Evolutionary conservation across 2,113 vertebrate species (phyloP).

Genomic region (Calyptomena viridis): DNA sequence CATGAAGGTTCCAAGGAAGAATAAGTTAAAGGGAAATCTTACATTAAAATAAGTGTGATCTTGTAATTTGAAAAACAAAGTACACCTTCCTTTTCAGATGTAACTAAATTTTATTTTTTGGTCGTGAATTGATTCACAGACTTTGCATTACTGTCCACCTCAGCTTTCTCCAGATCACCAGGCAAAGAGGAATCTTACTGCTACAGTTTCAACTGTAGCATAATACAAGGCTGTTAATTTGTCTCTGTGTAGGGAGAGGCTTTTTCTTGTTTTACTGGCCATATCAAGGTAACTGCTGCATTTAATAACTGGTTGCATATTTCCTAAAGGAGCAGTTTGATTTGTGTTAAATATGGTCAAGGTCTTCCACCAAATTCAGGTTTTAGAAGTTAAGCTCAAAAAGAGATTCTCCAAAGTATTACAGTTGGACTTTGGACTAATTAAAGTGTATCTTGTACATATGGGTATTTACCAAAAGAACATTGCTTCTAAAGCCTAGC

Average conservation of each 20-base stretch:
- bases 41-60: neutral
- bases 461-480: neutral
- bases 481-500: neutral
- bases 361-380: neutral
- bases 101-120: neutral
- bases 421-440: neutral
- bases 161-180: neutral
- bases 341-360: neutral
- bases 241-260: neutral
- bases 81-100: neutral
- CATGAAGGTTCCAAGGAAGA: neutral
- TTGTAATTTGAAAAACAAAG: neutral
- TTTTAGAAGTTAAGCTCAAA: neutral
- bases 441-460: neutral
- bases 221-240: neutral
- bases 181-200: neutral
- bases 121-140: neutral
- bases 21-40: neutral
- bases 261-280: neutral
- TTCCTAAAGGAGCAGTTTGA: neutral
- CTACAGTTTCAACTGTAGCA: neutral
- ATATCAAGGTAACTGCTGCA: neutral
- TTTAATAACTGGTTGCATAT: neutral
- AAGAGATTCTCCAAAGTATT: neutral
- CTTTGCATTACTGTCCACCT: neutral